Base-by-base conservation (phyloP, 2,797 vertebrate species). In the Cheirogaleus major region DNA sequence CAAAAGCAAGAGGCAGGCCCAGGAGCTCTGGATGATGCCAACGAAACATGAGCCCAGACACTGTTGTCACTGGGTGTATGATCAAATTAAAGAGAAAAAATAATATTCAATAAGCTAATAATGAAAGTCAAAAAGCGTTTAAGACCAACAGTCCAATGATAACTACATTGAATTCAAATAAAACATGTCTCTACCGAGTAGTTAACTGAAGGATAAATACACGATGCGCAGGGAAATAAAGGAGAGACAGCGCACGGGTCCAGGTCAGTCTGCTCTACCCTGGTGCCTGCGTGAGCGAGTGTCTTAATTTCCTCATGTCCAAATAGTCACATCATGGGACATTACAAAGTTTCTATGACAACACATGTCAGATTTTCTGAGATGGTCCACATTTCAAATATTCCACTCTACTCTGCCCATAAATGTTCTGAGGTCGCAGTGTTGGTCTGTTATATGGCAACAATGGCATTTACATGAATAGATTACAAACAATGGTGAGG, bases 221-320 rank as follows among this genome's bases (percentile, higher is more conserved):
- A 32, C 3, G 8, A 22, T 11, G 43, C 4, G 0, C 9, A 4
- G 30, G 17, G 27, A 23, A 38, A 10, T 0, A 13, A 17, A 27
- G 20, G 6, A 5, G 17, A 55, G 38, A 35, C 50, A 20, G 35
- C 13, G 9, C 15, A 14, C 10, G 0, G 4, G 18, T 5, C 5
- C 22, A 1, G 9, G 7, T 7, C 41, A 12, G 65, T 43, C 27
- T 2, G 30, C 25, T 63, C 20, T 1, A 2, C 6, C 17, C 13
- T 5, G 0, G 14, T 18, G 43, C 7, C 32, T 13, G 20, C 32
- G 27, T 1, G 14, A 32, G 10, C 7, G 2, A 13, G 22, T 43
- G 4, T 32, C 85, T 52, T 7, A 22, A 67, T 10, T 9, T 35
- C 48, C 25, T 50, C 27, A 0, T 0, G 84, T 4, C 8, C 52